Conservation (phyloP, 2,888 invertebrate species). For the Sarcophaga variegata region DNA sequence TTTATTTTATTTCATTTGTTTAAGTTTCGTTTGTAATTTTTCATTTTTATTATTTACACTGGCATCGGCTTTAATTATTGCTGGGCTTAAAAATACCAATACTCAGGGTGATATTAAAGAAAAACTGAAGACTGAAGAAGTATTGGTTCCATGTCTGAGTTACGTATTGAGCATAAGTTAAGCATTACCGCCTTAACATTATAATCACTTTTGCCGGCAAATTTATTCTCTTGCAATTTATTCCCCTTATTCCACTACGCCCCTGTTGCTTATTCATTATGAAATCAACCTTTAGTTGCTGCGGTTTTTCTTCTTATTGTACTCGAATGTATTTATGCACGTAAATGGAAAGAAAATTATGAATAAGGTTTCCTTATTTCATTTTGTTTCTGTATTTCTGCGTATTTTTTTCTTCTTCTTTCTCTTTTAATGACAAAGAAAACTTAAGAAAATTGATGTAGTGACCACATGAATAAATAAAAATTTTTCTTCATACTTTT, state of each 20-base stretch:
- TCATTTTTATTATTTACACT: too few species aligned
- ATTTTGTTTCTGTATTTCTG: neutral
- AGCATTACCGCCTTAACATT: too few species aligned
- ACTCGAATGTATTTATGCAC: constrained; percentile 22
- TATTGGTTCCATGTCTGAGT: too few species aligned
- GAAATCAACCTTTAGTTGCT: constrained; percentile 33
- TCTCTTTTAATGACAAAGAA: constrained; percentile 7
- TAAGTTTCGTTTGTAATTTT: neutral
- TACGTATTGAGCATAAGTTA: too few species aligned
- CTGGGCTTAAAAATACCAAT: too few species aligned
- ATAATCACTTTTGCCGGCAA: too few species aligned
- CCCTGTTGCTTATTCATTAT: constrained; percentile 32
- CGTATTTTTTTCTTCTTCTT: neutral
- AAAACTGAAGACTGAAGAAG: too few species aligned
- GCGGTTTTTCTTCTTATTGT: constrained; percentile 38
- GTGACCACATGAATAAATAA: constrained; percentile 36
- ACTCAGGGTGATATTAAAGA: too few species aligned
- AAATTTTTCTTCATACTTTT: constrained; percentile 1
- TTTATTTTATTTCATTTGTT: neutral
- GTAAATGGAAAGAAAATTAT: constrained; percentile 40
- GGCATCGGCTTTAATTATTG: too few species aligned
- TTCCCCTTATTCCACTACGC: neutral
- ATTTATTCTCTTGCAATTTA: too few species aligned
- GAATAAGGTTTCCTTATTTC: constrained; percentile 32
- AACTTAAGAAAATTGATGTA: constrained; percentile 30